phyloP scores from a whole-genome alignment of 2,797 vertebrate species.

The Austrolebias charrua region DNA sequence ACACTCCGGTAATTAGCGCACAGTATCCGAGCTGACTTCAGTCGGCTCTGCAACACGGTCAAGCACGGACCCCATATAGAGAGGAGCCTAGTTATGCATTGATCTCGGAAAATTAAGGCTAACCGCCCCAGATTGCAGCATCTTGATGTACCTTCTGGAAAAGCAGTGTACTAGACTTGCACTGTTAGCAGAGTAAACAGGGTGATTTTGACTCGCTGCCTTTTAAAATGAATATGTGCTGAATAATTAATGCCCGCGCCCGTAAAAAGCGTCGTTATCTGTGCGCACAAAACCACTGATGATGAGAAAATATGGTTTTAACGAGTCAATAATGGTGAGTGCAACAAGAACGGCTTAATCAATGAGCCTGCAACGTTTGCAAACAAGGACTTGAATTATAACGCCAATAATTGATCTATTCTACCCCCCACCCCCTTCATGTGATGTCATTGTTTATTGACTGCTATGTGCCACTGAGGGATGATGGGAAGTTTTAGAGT shows the following conservation, averaged over 20 bases:
- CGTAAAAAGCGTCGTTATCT: constrained; percentile 71
- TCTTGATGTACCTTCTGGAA: constrained; percentile 79
- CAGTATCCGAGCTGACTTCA: constrained; percentile 67
- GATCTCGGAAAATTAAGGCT: constrained; percentile 78
- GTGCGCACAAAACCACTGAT: constrained; percentile 73
- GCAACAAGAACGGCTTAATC: constrained; percentile 79
- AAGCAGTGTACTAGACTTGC: constrained; percentile 53
- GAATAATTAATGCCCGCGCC: constrained; percentile 76
- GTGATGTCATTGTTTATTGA: constrained; percentile 80
- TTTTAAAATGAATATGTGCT: constrained; percentile 72
- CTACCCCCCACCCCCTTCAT: constrained; percentile 55
- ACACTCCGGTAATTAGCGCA: constrained; percentile 75
- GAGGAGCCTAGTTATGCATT: constrained; percentile 76
- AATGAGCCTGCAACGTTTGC: constrained; percentile 80
- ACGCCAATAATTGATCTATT: constrained; percentile 81
- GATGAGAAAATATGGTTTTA: constrained; percentile 84
- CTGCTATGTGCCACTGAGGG: constrained; percentile 61
- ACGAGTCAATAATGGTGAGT: constrained; percentile 82
- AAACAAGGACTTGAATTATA: constrained; percentile 85
- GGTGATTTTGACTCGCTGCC: constrained; percentile 64
- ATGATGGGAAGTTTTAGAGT: constrained; percentile 85
- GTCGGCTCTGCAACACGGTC: constrained; percentile 68
- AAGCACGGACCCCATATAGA: constrained; percentile 75
- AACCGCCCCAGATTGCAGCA: constrained; percentile 72
- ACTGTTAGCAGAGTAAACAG: constrained; percentile 69